Evolutionary conservation across 2,113 vertebrate species (phyloP).

Genomic region (Ailuropoda melanoleuca): DNA sequence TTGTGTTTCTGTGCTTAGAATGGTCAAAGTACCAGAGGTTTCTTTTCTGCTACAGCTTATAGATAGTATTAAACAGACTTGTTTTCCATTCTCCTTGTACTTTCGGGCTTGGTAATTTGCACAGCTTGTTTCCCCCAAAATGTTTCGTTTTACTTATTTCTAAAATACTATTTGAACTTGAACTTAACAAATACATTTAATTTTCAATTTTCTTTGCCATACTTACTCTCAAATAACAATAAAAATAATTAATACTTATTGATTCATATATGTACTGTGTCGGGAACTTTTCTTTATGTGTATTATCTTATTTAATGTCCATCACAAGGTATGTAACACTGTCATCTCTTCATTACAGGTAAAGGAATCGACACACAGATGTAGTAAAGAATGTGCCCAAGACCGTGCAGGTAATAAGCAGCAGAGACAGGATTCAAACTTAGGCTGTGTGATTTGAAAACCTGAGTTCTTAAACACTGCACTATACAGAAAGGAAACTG

Average conservation of each 20-base stretch:
- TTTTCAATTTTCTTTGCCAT: not conserved
- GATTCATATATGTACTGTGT: not conserved
- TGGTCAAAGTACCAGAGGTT: not conserved
- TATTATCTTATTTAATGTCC: not conserved
- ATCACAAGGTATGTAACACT: not conserved
- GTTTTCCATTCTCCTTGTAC: not conserved
- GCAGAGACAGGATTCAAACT: not conserved
- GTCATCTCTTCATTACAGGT: not conserved
- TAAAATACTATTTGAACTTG: slow-evolving; percentile 24
- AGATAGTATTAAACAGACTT: not conserved
- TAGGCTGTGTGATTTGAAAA: not conserved
- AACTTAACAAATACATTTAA: slow-evolving; percentile 16
- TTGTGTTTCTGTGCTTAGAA: not conserved
- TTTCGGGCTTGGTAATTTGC: not conserved
- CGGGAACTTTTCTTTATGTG: not conserved
- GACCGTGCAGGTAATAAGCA: not conserved
- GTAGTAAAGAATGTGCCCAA: not conserved
- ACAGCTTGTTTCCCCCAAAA: not conserved
- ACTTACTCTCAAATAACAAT: not conserved
- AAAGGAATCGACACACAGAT: not conserved
- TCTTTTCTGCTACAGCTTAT: not conserved
- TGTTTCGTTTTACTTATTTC: not conserved
- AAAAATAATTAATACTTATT: not conserved
- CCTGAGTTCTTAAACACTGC: not conserved
- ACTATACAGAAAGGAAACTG: not conserved